Base-by-base conservation (phyloP, 1,140 invertebrate species). In the Littorina saxatilis region DNA sequence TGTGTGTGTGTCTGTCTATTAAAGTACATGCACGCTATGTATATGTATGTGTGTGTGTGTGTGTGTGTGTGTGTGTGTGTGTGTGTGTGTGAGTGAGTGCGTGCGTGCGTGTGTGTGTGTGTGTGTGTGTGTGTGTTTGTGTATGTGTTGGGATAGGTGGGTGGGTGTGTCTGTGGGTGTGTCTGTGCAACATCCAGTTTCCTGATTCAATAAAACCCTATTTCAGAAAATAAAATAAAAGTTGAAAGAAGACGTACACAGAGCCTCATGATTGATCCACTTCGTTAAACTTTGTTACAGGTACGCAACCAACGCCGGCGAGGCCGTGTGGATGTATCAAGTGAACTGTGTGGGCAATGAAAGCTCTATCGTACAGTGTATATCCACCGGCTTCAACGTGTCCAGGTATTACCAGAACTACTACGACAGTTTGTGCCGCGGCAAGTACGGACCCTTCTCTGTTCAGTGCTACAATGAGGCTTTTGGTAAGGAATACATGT, bases 321-420 rank as follows among this genome's bases (percentile, higher is more conserved):
- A 43, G 29, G 29, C 82, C 3, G 58, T 82, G 7, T 86, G 86
- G 84, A 83, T 84, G 29, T 85, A 79, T 20, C 20, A 75, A 52
- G 70, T 86, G 37, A 76, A 47, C 37, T 88, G 87, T 80, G 29
- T 50, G 17, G 87, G 87, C 1, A 76, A 81, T 2, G 87, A 88
- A 58, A 66, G 61, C 20, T 73, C 77, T 47, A 39, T 88, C 20
- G 52, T 85, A n/a, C 81, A 63, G 17, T 88, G 87, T 47, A 52
- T 76, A 7, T 84, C 84, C 66, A 79, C 80, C 13, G 87, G 87
- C 39, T 88, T 85, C 66, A 85, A 87, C 55, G 75, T 78, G 20
- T 83, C 80, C 0, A 70, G 52, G 15, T 61, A 75, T 29, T 70
- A 47, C 20, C 77, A 73, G 20, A 76, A 76, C 23, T 85, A 82